Conservation (phyloP, 2,888 invertebrate genomes). For the Nymphalis urticae region DNA sequence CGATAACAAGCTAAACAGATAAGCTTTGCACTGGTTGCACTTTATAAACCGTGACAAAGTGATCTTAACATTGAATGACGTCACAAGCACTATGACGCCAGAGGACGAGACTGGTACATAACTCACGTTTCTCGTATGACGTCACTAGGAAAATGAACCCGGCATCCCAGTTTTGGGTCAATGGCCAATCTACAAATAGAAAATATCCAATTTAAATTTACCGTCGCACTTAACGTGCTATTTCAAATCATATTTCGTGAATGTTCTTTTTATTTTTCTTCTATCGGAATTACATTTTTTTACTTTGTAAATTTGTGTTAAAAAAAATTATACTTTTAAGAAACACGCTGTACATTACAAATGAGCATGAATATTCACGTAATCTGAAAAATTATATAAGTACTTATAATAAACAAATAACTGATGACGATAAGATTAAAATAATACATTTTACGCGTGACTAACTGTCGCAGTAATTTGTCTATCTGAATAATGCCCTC, state of each 20-base stretch:
- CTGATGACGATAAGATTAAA: background rate
- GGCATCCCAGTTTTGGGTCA: constrained; percentile 79
- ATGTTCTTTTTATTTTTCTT: constrained; percentile 23
- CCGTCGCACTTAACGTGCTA: constrained; percentile 29
- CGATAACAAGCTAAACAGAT: constrained; percentile 25
- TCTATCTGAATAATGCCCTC: background rate
- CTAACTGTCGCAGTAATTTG: background rate
- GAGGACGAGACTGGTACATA: constrained; percentile 50
- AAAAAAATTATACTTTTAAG: background rate
- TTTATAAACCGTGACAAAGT: constrained; percentile 32
- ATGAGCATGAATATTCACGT: constrained; percentile 28
- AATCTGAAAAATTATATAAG: constrained; percentile 20
- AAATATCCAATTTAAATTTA: constrained; percentile 51
- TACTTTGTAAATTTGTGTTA: background rate
- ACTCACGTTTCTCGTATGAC: constrained; percentile 80
- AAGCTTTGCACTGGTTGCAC: constrained; percentile 25
- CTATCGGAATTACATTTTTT: constrained; percentile 18
- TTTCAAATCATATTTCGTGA: constrained; percentile 34
- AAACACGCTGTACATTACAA: constrained; percentile 5
- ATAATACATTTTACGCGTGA: too few species aligned
- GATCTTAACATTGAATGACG: constrained; percentile 50
- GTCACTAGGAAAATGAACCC: constrained; percentile 79
- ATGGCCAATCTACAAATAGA: constrained; percentile 82
- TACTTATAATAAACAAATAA: background rate
- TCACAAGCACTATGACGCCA: constrained; percentile 52